phyloP scores from a whole-genome alignment of 2,113 vertebrate species.

The Malurus melanocephalus region DNA sequence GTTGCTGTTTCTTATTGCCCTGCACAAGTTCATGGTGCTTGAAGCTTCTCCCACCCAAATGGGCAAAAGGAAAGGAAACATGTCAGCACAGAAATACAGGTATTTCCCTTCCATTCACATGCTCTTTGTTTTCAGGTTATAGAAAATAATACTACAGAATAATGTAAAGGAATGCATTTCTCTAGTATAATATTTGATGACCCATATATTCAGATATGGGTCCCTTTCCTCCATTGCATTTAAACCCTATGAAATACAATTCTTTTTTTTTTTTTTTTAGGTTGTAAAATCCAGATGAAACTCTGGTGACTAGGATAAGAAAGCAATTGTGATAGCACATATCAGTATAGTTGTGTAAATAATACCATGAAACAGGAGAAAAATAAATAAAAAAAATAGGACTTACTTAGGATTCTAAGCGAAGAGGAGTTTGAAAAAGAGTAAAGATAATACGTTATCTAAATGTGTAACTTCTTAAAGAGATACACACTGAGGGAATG shows the following conservation, averaged over 20 bases:
- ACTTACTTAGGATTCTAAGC: not conserved
- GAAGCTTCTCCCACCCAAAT: not conserved
- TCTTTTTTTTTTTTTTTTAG: not conserved
- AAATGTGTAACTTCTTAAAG: not conserved
- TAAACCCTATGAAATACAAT: not conserved
- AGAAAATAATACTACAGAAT: not conserved
- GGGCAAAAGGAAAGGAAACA: not conserved
- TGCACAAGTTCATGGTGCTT: not conserved
- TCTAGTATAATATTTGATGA: not conserved
- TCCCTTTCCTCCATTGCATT: not conserved
- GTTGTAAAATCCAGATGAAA: not conserved
- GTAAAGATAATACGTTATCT: not conserved
- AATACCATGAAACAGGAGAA: not conserved
- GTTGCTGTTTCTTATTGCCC: not conserved
- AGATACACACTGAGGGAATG: not conserved
- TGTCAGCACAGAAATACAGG: not conserved
- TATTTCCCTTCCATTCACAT: not conserved
- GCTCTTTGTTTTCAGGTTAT: not conserved
- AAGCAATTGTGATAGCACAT: not conserved
- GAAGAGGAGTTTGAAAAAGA: not conserved
- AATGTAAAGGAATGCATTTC: not conserved
- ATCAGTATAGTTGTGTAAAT: not conserved
- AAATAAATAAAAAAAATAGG: not conserved
- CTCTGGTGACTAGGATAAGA: not conserved
- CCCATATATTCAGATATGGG: not conserved